A percentile compares a stretch with the other conserved stretches of the same genome.
Evolutionary conservation across 2,113 vertebrate genomes (phyloP).

Genomic region (Dinomys branickii): DNA sequence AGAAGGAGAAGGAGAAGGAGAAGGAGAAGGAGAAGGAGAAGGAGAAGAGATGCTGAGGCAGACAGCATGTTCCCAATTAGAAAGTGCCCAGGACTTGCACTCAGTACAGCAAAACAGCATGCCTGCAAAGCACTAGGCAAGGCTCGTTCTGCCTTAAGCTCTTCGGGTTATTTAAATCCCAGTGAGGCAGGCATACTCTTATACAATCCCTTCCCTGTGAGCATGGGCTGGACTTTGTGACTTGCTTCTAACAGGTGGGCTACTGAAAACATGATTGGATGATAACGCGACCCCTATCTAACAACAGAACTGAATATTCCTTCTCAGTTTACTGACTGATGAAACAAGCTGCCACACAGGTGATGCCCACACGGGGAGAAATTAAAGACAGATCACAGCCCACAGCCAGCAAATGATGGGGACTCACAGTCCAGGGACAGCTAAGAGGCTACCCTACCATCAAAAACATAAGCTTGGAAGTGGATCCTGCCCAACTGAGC

Average conservation of each 20-base stretch:
- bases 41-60: not conserved
- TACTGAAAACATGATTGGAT: not conserved
- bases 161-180: not conserved
- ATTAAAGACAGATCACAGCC: not conserved
- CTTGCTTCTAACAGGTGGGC: not conserved
- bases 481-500: too few relatives aligned
- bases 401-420: not conserved
- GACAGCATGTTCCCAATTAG: not conserved
- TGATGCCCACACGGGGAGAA: not conserved
- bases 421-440: not conserved
- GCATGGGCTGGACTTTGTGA: not conserved
- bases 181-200: not conserved
- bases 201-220: not conserved
- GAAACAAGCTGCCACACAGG: not conserved
- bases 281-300: not conserved
- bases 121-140: not conserved
- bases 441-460: not conserved
- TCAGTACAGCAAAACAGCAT: not conserved
- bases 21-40: too few relatives aligned
- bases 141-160: not conserved
- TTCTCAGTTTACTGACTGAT: not conserved
- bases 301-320: not conserved
- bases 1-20: too few relatives aligned
- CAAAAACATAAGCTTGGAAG: not conserved
- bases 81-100: not conserved